Evolutionary conservation across 2,113 vertebrate genomes (phyloP), one percentile per base, ranked within the genome.

Genomic region (Bos indicus): DNA sequence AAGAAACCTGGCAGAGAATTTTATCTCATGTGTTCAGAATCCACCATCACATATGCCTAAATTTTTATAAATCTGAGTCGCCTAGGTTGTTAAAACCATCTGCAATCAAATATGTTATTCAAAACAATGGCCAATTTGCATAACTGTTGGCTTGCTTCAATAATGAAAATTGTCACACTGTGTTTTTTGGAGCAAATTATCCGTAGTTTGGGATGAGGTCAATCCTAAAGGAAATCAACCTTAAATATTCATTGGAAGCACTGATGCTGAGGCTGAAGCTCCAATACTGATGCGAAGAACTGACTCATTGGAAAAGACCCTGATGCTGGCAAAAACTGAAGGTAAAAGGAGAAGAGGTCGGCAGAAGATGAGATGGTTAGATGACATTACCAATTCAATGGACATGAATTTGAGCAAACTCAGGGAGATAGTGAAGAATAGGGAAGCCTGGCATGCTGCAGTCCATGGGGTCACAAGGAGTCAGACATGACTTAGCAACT

Each of bases 121-220:
- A 94, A 97, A 97, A 74, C 81, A 95, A 95, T 97, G 67, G 28
- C 71, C 51, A 40, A 81, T 95, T 95, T 97, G 21, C 83, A 21
- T 74, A 83, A 88, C 74, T 83, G 19, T 89, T 89, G 87, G 13
- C 30, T 92, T 95, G 48, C 54, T 95, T 96, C 71, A 83, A 1
- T 90, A 62, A 83, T 74, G 21, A 96, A 89, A 84, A 90, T 23
- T 21, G 57, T 82, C 52, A 80, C 17, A 3, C 77, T 88, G 56
- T 81, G 60, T 56, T 57, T 91, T 94, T 88, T 88, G 59, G 46
- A 56, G 57, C 71, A 77, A 40, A 92, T 85, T 90, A 52, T 2
- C 12, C 59, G 30, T 88, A 74, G 36, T 33, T 85, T 48, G 14
- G 54, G 40, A 77, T 64, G 56, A 48, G n/a, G 13, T 67, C 36